A percentile compares a stretch with the other conserved stretches of the same genome.
phyloP scores from a whole-genome alignment of 2,113 vertebrate genomes.

The Larimichthys crocea region DNA sequence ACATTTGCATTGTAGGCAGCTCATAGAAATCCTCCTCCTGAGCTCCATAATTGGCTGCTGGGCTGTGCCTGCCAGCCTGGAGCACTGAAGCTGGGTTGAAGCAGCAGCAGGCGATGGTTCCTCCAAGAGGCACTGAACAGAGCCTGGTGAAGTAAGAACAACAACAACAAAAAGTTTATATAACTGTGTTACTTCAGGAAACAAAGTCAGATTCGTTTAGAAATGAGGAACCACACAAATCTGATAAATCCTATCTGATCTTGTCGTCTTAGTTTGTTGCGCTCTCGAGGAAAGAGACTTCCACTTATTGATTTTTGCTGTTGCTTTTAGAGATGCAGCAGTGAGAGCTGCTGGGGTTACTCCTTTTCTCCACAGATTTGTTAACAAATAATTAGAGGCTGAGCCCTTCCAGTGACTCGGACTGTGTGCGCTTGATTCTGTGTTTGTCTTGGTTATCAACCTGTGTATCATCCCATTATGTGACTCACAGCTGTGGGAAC shows the following conservation, averaged over 20 bases:
- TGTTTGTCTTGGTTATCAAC: constrained; percentile 23
- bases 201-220: neutral
- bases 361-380: neutral
- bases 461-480: constrained; percentile 14
- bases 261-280: neutral
- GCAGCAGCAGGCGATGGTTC: neutral
- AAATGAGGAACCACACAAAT: neutral
- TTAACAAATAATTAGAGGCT: neutral
- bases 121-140: constrained; percentile 60
- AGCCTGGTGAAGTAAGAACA: constrained; percentile 27
- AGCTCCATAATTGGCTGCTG: neutral
- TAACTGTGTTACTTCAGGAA: neutral
- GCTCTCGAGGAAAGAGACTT: neutral
- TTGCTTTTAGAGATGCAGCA: neutral
- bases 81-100: neutral
- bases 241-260: neutral
- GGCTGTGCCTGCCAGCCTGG: neutral
- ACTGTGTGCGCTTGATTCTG: neutral
- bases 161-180: too few species aligned
- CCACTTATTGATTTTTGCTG: neutral
- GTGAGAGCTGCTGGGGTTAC: neutral
- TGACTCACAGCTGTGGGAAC: neutral
- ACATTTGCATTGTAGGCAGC: constrained; percentile 55
- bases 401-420: neutral
- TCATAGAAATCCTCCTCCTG: neutral